Evolutionary conservation across 2,113 vertebrate genomes (phyloP), one percentile per base, ranked within the genome.

Genomic region (Callocephalon fimbriatum): DNA sequence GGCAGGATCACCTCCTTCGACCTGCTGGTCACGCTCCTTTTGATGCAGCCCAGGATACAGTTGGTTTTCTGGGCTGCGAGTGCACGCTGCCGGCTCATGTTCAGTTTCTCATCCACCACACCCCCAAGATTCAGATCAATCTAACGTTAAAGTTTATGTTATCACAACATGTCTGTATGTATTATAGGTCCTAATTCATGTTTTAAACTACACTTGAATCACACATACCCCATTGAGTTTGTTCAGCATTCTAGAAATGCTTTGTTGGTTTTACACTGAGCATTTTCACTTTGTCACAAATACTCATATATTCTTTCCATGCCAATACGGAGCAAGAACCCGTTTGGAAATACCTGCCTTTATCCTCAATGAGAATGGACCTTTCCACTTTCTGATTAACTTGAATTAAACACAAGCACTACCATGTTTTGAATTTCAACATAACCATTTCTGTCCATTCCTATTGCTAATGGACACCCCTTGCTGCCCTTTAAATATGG

Each of bases 171-270:
- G 9, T 40, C 62, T 61, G 7, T 44, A 37, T 53, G 18, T 70
- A 31, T n/a, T 35, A 62, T 8, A 79, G 37, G 29, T 56, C 53
- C 58, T 50, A 77, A 21, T 59, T 58, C 74, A 35, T 71, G 37
- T 65, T 70, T 70, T 87, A 42, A 53, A 90, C 53, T 31, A 63
- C 17, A 53, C 20, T 74, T 87, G 35, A 54, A 65, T 83, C 18
- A 56, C 10, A 83, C 0, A 0, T 38, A 65, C 56, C 12, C 12
- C 23, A 16, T 25, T 48, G 79, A n/a, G 42, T 59, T 9, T 47
- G 47, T 59, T 51, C 71, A 72, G 4, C 50, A 37, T 80, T 73
- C 45, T 48, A 66, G n/a, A 73, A 93, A 70, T 22, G 13, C 11
- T 66, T 53, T 89, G 15, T 9, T 82, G 13, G 27, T 88, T 86